A percentile compares a stretch with the other conserved stretches of the same genome.
Evolutionary conservation across 1,140 invertebrate species (phyloP).

Genomic region (Zaprionus davidi): DNA sequence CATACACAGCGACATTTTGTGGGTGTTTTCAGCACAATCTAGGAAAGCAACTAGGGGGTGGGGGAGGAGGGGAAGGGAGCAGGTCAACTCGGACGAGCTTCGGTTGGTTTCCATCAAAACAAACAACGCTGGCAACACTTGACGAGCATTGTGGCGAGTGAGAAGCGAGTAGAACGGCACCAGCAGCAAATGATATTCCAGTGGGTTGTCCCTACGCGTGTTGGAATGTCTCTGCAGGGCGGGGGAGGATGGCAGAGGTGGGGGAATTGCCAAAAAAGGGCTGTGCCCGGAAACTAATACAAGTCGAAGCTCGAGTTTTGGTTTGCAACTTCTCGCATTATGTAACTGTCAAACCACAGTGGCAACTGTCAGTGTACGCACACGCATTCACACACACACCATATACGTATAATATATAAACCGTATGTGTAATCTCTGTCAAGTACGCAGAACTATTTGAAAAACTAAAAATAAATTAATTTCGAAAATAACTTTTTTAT

Average conservation of each 20-base stretch:
- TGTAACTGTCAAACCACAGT: constrained; percentile 10
- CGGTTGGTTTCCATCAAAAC: constrained; percentile 61
- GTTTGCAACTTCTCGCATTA: constrained; percentile 28
- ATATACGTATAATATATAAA: background rate
- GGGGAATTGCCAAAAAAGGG: constrained; percentile 6
- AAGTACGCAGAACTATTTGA: background rate
- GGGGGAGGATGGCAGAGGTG: background rate
- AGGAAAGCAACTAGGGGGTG: background rate
- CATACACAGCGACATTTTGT: constrained; percentile 29
- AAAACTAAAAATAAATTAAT: background rate
- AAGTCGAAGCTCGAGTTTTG: constrained; percentile 5
- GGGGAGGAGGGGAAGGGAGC: background rate
- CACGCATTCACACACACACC: background rate
- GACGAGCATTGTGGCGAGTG: constrained; percentile 35
- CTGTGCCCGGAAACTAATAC: constrained; percentile 21
- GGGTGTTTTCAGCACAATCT: constrained; percentile 50
- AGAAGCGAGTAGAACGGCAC: constrained; percentile 1
- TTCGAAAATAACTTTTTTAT: background rate
- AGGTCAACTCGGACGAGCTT: constrained; percentile 11
- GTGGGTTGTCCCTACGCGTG: constrained; percentile 20
- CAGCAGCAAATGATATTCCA: constrained; percentile 31
- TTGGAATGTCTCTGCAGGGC: constrained; percentile 16
- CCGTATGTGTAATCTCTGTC: background rate
- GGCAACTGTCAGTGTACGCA: background rate
- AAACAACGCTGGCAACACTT: constrained; percentile 64